These are phyloP conservation scores for Pterophyllum scalare DNA, from an alignment of 2,113 vertebrate species.

Conservation along the genomic window DNA sequence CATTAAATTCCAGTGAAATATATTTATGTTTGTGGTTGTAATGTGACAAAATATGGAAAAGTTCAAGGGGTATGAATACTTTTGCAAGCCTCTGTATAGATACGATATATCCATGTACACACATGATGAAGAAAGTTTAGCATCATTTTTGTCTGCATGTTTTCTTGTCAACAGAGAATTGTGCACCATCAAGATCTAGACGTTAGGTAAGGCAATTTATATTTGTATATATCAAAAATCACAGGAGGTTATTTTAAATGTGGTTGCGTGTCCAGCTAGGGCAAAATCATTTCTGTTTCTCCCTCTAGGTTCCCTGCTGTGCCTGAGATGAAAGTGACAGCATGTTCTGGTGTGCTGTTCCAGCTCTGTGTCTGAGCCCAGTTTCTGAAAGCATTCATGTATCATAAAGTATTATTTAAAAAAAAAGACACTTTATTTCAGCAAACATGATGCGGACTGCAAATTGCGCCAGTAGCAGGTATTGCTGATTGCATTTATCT, in stretches of 20 bases:
- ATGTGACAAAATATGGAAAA: too few relatives aligned
- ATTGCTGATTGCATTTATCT: background rate
- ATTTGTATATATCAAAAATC: background rate
- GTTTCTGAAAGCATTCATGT: background rate
- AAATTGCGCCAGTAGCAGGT: background rate
- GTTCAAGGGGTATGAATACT: too few relatives aligned
- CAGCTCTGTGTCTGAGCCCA: background rate
- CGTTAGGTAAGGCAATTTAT: slow-evolving; percentile 32
- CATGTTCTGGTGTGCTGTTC: background rate
- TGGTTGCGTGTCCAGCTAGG: background rate
- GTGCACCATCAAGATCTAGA: slow-evolving; percentile 47
- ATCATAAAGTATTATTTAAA: background rate
- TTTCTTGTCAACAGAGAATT: slow-evolving; percentile 64
- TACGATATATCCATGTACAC: background rate
- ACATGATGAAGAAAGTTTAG: background rate
- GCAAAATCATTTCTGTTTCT: background rate
- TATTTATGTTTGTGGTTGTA: too few relatives aligned
- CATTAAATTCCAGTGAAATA: too few relatives aligned
- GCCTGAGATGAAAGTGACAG: background rate
- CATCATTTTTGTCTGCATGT: background rate
- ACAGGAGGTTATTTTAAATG: background rate
- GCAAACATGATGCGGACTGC: background rate
- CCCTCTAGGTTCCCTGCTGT: slow-evolving; percentile 4
- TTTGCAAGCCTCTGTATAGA: too few relatives aligned
- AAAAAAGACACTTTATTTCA: background rate